Evolutionary conservation across 1,140 invertebrate species (phyloP), one percentile per base, ranked within the genome.

Genomic region (Lanistes nyassanus): DNA sequence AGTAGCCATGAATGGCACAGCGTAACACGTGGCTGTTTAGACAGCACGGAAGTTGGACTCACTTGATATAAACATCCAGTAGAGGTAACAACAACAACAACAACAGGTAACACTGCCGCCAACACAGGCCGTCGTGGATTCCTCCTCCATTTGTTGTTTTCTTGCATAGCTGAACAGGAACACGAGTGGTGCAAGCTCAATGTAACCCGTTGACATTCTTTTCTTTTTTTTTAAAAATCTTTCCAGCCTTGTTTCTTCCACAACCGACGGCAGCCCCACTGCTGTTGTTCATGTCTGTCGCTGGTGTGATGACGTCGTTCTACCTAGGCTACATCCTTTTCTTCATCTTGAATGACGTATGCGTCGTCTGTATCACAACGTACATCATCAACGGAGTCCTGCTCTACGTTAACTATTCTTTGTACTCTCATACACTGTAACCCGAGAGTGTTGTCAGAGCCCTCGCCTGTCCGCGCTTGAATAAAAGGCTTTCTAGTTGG

Each of bases 261-360:
- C 51, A n/a, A 13, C 23, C 36, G 9, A 9, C 74, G 62, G 42
- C 60, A 1, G 42, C 68, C 4, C 69, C 36, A 11, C 3, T 83
- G 7, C 55, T 80, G 60, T 75, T 66, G 23, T 75, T 74, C 60
- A 36, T 70, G n/a, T 75, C 80, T n/a, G 37, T 78, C 4, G 26
- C 68, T 31, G 42, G 66, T 23, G 66, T 76, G 9, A 1, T 93
- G 6, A 85, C 89, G 0, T 94, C 94, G 4, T 58, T 94, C 29
- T 97, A 96, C 83, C 88, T 97, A 65, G 94, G 92, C 0, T 94
- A 92, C 81, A 91, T 97, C 76, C 90, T 97, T 31, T 92, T 92
- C 69, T 92, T 94, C 83, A 90, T 95, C 31, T 84, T 97, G 3
- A 86, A 92, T 37, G 93, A 95, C 84, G 90, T 95, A 55, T 97